phyloP scores from a whole-genome alignment of 2,797 vertebrate genomes.

The Sebastes cheni region DNA sequence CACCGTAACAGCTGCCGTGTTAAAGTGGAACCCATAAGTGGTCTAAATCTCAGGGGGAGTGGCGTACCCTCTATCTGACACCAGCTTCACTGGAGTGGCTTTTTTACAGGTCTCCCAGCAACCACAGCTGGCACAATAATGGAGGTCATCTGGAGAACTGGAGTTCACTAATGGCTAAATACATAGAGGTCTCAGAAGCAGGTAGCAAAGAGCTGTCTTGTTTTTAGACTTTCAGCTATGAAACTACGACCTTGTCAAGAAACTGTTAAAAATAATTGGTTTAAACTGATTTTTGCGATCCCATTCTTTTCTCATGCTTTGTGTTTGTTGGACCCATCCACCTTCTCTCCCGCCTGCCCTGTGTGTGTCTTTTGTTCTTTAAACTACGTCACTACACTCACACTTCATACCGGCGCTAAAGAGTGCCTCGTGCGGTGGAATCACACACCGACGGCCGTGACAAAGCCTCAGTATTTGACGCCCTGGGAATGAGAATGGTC shows the following conservation, averaged over 20 bases:
- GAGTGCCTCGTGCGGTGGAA: too few species aligned
- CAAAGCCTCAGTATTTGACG: too few species aligned
- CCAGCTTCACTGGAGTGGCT: constrained; percentile 12
- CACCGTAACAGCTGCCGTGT: constrained; percentile 59
- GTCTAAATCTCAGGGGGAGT: constrained; percentile 24
- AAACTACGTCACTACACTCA: too few species aligned
- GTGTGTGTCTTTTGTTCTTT: too few species aligned
- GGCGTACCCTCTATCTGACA: constrained; percentile 45
- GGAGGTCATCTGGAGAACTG: constrained; percentile 32
- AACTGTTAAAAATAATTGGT: neutral
- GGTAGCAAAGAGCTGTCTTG: neutral
- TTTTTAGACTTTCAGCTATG: neutral
- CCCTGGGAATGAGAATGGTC: too few species aligned
- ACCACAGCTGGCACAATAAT: constrained; percentile 30
- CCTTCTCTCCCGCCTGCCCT: too few species aligned
- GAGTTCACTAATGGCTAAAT: constrained; percentile 9
- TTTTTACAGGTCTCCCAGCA: constrained; percentile 20
- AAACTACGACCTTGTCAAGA: neutral
- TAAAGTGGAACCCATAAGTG: constrained; percentile 44
- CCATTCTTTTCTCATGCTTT: too few species aligned
- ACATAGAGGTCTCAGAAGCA: neutral
- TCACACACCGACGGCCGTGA: too few species aligned
- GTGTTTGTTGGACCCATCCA: too few species aligned
- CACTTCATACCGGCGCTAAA: too few species aligned
- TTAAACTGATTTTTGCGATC: neutral